phyloP scores from a whole-genome alignment of 2,797 vertebrate genomes.

The Syngnathus rostellatus region DNA sequence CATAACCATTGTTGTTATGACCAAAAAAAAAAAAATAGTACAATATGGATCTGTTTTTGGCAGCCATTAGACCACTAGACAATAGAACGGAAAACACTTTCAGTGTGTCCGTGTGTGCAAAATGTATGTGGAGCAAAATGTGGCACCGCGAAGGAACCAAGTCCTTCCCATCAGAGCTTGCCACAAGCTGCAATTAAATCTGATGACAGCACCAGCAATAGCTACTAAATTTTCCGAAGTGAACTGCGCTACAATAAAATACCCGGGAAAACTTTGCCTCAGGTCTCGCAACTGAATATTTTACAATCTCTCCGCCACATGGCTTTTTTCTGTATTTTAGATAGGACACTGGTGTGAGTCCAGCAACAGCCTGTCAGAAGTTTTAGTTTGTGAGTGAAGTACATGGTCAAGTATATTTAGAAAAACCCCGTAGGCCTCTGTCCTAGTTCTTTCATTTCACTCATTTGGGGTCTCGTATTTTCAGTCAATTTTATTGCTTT shows the following conservation, averaged over 20 bases:
- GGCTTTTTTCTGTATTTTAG: constrained; percentile 29
- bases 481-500: constrained; percentile 65
- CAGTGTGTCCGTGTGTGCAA: not conserved
- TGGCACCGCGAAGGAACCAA: not conserved
- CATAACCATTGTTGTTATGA: not conserved
- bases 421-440: constrained; percentile 46
- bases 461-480: constrained; percentile 60
- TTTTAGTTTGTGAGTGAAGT: constrained; percentile 53
- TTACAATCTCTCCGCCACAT: constrained; percentile 39
- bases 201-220: constrained; percentile 32
- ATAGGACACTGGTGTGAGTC: constrained; percentile 34
- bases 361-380: constrained; percentile 25
- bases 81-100: not conserved
- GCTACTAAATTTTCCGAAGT: constrained; percentile 30
- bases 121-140: not conserved
- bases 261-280: constrained; percentile 27
- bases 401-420: constrained; percentile 53
- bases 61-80: not conserved
- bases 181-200: constrained; percentile 32
- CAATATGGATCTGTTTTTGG: not conserved
- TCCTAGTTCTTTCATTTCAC: constrained; percentile 65
- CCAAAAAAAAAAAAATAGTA: not conserved
- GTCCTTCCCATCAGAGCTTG: constrained; percentile 8
- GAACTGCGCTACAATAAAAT: constrained; percentile 33
- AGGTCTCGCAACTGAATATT: constrained; percentile 36